A percentile compares a stretch with the other conserved stretches of the same genome.
phyloP scores from a whole-genome alignment of 2,113 vertebrate species.

The Rhinolophus ferrumequinum region DNA sequence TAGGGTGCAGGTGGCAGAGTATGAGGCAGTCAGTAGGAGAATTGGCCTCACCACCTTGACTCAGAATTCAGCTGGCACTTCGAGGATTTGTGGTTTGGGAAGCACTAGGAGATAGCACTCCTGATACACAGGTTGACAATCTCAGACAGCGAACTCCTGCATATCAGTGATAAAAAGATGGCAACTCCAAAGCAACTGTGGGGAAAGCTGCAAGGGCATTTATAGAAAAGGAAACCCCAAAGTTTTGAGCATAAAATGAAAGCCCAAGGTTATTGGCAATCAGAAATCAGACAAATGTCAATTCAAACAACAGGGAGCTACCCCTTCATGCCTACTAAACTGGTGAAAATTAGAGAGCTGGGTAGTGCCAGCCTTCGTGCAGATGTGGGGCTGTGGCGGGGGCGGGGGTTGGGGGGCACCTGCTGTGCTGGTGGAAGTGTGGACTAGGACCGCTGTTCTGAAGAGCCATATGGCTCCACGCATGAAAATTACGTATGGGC shows the following conservation, averaged over 20 bases:
- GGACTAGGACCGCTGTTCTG: rapidly evolving
- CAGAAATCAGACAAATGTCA: not conserved
- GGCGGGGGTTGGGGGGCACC: no score
- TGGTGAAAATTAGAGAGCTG: not conserved
- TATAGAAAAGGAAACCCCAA: not conserved
- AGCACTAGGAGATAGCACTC: not conserved
- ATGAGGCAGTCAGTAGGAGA: no score
- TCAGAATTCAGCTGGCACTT: not conserved
- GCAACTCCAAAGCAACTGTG: rapidly evolving
- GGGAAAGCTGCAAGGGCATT: not conserved
- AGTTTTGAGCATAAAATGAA: not conserved
- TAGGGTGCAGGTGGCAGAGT: not conserved
- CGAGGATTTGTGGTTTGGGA: not conserved
- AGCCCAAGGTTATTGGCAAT: not conserved
- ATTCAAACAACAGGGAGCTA: not conserved
- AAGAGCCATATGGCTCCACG: no score
- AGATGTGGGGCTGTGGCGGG: rapidly evolving
- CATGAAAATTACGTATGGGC: no score
- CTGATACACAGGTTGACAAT: not conserved
- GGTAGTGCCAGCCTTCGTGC: not conserved
- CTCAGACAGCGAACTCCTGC: not conserved
- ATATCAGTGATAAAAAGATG: not conserved
- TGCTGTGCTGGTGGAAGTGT: not conserved
- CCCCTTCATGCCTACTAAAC: no score
- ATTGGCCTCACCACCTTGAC: not conserved